phyloP scores from a whole-genome alignment of 2,797 vertebrate genomes.

The Saxicola maurus region DNA sequence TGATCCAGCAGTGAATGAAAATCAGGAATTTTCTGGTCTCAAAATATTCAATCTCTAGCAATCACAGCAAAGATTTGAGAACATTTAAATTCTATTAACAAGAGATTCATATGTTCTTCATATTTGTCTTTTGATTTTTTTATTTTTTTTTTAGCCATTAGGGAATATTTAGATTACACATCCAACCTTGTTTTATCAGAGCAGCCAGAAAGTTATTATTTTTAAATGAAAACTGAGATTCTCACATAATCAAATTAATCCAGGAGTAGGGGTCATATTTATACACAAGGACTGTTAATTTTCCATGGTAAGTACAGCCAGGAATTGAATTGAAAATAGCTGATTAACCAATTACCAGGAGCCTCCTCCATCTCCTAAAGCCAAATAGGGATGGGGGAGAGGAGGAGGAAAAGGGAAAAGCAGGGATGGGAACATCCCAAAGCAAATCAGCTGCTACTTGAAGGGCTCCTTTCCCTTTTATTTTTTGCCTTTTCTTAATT shows the following conservation, averaged over 20 bases:
- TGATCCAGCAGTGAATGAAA: neutral
- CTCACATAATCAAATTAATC: slow-evolving; percentile 52
- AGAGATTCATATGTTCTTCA: neutral
- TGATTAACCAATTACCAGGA: slow-evolving; percentile 42
- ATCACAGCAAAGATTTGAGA: neutral
- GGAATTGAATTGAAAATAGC: slow-evolving; percentile 46
- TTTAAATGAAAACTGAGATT: slow-evolving; percentile 51
- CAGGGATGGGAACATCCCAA: neutral
- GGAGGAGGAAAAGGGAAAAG: neutral
- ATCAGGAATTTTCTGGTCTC: neutral
- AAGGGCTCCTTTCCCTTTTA: neutral
- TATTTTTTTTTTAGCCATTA: neutral
- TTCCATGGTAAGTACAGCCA: slow-evolving; percentile 15
- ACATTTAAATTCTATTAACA: neutral
- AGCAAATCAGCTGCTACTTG: neutral
- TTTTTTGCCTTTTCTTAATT: neutral
- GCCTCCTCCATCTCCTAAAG: neutral
- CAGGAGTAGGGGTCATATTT: slow-evolving; percentile 48
- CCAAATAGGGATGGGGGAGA: neutral
- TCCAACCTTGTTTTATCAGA: slow-evolving; percentile 7
- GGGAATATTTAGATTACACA: slow-evolving; percentile 12
- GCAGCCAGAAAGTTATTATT: slow-evolving; percentile 36
- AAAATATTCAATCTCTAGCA: neutral
- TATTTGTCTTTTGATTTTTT: neutral
- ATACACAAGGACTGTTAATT: slow-evolving; percentile 43